Percentiles rank a stretch among this genome's conserved stretches.
Evolutionary conservation across 2,797 vertebrate species (phyloP).

Genomic region (Chromobotia macracanthus): DNA sequence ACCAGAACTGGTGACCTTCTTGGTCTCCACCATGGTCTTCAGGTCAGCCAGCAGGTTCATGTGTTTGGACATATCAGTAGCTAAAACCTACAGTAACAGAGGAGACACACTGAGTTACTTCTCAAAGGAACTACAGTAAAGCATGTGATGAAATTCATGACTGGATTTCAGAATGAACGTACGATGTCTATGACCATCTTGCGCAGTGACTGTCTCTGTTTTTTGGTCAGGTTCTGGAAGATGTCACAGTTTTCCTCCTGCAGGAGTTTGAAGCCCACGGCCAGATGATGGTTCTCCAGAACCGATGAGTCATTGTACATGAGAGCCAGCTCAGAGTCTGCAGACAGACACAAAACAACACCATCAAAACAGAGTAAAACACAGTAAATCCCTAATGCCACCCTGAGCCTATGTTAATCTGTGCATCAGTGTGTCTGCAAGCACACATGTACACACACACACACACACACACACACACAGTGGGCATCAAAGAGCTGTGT

Average conservation of each 20-base stretch:
- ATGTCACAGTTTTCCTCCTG: constrained; percentile 83
- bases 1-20: constrained; percentile 84
- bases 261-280: constrained; percentile 84
- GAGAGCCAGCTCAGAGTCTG: constrained; percentile 83
- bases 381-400: background rate
- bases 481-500: background rate
- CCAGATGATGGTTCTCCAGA: constrained; percentile 84
- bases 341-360: background rate
- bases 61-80: constrained; percentile 86
- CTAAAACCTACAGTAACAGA: constrained; percentile 74
- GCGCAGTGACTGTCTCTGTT: constrained; percentile 76
- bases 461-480: background rate
- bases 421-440: background rate
- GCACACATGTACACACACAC: too few relatives aligned
- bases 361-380: background rate
- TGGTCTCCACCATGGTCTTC: constrained; percentile 87
- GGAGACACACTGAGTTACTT: background rate
- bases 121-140: background rate
- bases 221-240: constrained; percentile 81
- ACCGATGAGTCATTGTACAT: constrained; percentile 84
- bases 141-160: too few relatives aligned
- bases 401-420: constrained; percentile 15
- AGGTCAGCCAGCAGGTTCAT: constrained; percentile 84
- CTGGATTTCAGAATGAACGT: constrained; percentile 32
- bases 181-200: constrained; percentile 86